A percentile compares a stretch with the other conserved stretches of the same genome.
Conservation (phyloP, 2,888 invertebrate genomes). For the Ecdyonurus torrentis region DNA sequence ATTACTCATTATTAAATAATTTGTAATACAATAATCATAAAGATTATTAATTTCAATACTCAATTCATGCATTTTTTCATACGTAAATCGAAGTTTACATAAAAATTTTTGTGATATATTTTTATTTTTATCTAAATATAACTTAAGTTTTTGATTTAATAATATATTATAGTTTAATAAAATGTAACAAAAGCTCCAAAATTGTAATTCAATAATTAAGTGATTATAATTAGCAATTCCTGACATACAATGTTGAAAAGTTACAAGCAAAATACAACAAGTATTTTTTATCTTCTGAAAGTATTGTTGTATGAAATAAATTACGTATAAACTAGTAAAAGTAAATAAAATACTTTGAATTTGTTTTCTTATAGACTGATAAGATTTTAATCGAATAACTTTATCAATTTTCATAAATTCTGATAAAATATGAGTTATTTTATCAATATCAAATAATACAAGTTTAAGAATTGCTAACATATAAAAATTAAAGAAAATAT, state of each 20-base stretch:
- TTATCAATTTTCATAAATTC: background rate
- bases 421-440: background rate
- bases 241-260: background rate
- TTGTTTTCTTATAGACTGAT: background rate
- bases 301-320: too few relatives aligned
- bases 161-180: background rate
- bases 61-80: background rate
- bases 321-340: too few relatives aligned
- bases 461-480: background rate
- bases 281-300: too few relatives aligned
- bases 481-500: background rate
- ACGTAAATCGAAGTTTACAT: background rate
- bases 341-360: background rate
- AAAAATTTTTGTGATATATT: background rate
- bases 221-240: background rate
- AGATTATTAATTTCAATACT: background rate
- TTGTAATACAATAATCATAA: background rate
- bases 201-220: background rate
- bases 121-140: background rate
- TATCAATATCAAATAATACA: background rate
- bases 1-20: background rate
- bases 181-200: background rate
- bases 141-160: background rate
- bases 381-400: background rate
- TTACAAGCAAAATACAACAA: too few relatives aligned